phyloP scores from a whole-genome alignment of 2,888 invertebrate species.

The Halictus quadricinctus region DNA sequence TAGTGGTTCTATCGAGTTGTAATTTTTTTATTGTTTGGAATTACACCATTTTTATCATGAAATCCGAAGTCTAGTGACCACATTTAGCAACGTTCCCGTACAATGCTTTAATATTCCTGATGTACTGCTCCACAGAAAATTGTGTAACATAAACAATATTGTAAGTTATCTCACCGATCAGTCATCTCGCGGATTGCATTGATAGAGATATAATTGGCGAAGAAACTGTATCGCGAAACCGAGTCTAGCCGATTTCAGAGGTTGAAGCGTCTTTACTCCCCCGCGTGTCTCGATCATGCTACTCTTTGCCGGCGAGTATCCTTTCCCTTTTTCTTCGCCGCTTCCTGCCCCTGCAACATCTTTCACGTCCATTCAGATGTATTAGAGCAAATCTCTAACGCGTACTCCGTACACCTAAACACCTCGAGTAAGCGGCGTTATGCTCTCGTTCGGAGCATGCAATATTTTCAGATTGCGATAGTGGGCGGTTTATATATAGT shows the following conservation, averaged over 20 bases:
- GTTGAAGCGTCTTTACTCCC: constrained; percentile 50
- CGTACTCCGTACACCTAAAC: constrained; percentile 3
- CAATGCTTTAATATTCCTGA: not conserved
- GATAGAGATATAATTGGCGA: constrained; percentile 15
- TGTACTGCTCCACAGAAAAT: not conserved
- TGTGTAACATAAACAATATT: not conserved
- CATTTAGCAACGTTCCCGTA: not conserved
- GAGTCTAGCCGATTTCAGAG: constrained; percentile 42
- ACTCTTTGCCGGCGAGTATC: constrained; percentile 39
- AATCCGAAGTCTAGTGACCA: no score
- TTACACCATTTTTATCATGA: no score
- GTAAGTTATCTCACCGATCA: constrained; percentile 9
- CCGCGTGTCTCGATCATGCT: constrained; percentile 33
- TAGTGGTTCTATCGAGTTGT: no score
- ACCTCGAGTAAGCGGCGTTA: not conserved
- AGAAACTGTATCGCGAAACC: constrained; percentile 41
- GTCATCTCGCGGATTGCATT: not conserved
- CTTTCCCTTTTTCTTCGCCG: constrained; percentile 65
- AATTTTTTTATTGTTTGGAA: no score
- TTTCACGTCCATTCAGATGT: constrained; percentile 57
- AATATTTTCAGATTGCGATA: not conserved
- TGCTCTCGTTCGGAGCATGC: constrained; percentile 2
- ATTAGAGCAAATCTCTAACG: constrained; percentile 52
- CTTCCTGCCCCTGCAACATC: constrained; percentile 49
- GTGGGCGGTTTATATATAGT: not conserved